Evolutionary conservation across 2,888 invertebrate genomes (phyloP).

Genomic region (Lottia scabra): DNA sequence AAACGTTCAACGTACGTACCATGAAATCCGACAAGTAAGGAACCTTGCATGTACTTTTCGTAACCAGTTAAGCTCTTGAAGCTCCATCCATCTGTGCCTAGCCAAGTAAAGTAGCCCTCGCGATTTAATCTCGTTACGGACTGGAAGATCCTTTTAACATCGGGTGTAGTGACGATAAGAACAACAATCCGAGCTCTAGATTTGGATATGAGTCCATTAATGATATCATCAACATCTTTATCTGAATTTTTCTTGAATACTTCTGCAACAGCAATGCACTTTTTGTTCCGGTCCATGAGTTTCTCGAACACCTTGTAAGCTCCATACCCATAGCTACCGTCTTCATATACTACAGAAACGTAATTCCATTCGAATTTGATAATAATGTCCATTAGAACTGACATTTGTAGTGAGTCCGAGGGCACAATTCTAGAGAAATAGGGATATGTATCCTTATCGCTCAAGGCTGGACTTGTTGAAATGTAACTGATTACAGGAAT

Average conservation of each 20-base stretch:
- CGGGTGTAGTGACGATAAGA: constrained; percentile 16
- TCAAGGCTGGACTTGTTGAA: constrained; percentile 29
- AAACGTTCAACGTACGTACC: constrained; percentile 15
- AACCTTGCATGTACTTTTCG: constrained; percentile 33
- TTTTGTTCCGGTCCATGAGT: constrained; percentile 1
- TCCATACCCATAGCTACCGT: constrained; percentile 27
- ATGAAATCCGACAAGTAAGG: constrained; percentile 34
- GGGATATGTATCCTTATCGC: constrained; percentile 23
- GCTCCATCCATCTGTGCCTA: constrained; percentile 43
- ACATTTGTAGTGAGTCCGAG: constrained; percentile 29
- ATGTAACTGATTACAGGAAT: constrained; percentile 39
- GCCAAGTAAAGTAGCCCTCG: constrained; percentile 36
- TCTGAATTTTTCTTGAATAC: constrained; percentile 11
- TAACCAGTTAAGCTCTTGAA: constrained; percentile 28
- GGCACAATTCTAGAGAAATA: constrained; percentile 36
- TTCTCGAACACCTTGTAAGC: constrained; percentile 15
- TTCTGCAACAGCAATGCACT: constrained; percentile 23
- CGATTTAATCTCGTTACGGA: constrained; percentile 18
- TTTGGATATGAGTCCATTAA: constrained; percentile 3
- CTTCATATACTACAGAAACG: constrained; percentile 31
- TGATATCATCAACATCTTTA: constrained; percentile 20
- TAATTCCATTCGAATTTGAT: constrained; percentile 36
- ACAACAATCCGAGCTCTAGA: constrained; percentile 24
- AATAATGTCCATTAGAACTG: constrained; percentile 28
- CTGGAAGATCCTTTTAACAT: constrained; percentile 24